A percentile compares a stretch with the other conserved stretches of the same genome.
Evolutionary conservation across 2,888 invertebrate species (phyloP).

Genomic region (Anaspis maculata): DNA sequence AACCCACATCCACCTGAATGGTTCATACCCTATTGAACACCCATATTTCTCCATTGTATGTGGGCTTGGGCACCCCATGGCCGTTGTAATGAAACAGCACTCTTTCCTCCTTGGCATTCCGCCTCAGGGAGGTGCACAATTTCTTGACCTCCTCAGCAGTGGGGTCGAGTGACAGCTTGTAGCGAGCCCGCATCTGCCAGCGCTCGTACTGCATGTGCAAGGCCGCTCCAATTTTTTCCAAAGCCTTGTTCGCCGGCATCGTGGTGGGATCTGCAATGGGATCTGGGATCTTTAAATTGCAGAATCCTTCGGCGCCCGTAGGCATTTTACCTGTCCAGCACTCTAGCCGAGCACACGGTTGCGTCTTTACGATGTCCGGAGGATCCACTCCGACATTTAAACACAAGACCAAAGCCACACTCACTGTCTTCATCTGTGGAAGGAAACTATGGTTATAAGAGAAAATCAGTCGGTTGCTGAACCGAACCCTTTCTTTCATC

Average conservation of each 20-base stretch:
- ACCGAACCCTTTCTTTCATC: conserved; percentile 80
- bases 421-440: conserved; percentile 96
- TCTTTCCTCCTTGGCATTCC: conserved; percentile 97
- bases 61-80: conserved; percentile 97
- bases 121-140: conserved; percentile 83
- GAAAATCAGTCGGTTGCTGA: too few species aligned
- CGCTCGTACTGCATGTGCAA: conserved; percentile 96
- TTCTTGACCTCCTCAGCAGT: conserved; percentile 98
- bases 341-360: conserved; percentile 90
- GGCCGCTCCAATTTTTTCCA: conserved; percentile 84
- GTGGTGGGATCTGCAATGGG: conserved; percentile 76
- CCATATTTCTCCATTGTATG: conserved; percentile 98
- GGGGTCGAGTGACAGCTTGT: conserved; percentile 95
- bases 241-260: conserved; percentile 81
- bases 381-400: conserved; percentile 99
- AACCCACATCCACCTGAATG: neutral
- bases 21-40: conserved; percentile 86
- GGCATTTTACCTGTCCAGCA: conserved; percentile 85
- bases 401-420: conserved; percentile 94
- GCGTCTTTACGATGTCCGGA: conserved; percentile 94
- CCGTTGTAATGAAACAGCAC: conserved; percentile 99
- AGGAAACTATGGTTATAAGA: conserved; percentile 8
- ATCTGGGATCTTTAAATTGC: neutral
- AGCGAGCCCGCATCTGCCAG: conserved; percentile 96
- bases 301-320: neutral